These are phyloP conservation scores for Hyperopisus bebe DNA, from an alignment of 2,113 vertebrate genomes.

Conservation along the genomic window DNA sequence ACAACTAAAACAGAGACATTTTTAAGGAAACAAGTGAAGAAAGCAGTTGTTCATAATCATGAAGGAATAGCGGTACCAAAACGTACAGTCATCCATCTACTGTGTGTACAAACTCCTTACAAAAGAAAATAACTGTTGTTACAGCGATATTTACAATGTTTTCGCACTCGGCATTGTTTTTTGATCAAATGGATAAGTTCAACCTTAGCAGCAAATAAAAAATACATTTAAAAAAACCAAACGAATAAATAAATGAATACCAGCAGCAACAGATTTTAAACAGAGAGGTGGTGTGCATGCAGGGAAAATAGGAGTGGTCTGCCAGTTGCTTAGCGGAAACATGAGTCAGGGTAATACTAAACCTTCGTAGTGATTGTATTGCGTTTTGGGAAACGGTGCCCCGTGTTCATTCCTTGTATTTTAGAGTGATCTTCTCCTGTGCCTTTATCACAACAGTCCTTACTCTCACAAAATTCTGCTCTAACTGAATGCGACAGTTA, in stretches of 20 bases:
- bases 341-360: not conserved
- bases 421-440: not conserved
- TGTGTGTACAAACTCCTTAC: conserved; percentile 13
- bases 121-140: conserved; percentile 1
- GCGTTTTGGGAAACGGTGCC: not conserved
- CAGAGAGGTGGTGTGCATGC: not conserved
- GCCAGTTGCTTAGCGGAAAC: not conserved
- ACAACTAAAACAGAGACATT: not conserved
- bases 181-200: conserved; percentile 3
- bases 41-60: not conserved
- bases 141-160: not conserved
- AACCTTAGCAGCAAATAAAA: conserved; percentile 16
- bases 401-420: not conserved
- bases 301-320: not conserved
- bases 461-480: not conserved
- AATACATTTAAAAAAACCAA: not conserved
- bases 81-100: not conserved
- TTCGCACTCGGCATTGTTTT: not conserved
- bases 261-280: conserved; percentile 6
- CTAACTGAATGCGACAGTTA: not conserved
- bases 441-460: not conserved
- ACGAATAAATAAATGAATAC: not conserved
- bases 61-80: not conserved
- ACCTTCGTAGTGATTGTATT: not conserved
- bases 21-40: not conserved